These are phyloP conservation scores for Ceratosolen fusciceps DNA, from an alignment of 1,140 invertebrate species.

Conservation along the genomic window DNA sequence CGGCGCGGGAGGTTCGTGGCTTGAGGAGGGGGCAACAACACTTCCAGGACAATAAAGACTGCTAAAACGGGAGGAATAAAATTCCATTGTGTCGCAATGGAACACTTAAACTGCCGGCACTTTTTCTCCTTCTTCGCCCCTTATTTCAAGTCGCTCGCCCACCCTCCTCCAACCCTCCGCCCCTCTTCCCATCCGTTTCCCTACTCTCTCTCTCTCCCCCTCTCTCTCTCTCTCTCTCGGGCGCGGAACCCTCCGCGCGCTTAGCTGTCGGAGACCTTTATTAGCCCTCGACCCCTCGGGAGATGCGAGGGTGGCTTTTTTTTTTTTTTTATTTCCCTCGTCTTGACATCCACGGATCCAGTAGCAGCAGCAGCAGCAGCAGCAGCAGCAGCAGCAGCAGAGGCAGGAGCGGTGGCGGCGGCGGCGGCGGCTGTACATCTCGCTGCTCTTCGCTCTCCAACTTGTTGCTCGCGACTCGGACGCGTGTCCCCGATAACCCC, in stretches of 20 bases:
- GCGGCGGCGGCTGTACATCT: slow-evolving; percentile 36
- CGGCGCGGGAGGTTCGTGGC: too few relatives aligned
- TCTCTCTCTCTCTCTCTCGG: neutral
- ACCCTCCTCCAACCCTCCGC: slow-evolving; percentile 41
- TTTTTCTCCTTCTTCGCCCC: slow-evolving; percentile 31
- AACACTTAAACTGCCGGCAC: slow-evolving; percentile 52
- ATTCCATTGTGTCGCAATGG: slow-evolving; percentile 55
- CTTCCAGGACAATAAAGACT: slow-evolving; percentile 37
- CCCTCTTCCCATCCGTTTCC: neutral
- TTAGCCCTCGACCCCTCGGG: slow-evolving; percentile 56
- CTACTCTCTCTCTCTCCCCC: neutral
- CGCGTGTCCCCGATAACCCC: slow-evolving; percentile 11
- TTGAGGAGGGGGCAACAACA: slow-evolving; percentile 16
- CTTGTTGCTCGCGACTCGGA: slow-evolving; percentile 56
- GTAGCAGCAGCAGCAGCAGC: too few relatives aligned
- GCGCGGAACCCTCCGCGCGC: slow-evolving; percentile 48
- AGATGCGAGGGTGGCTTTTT: slow-evolving; percentile 61
- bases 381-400: too few relatives aligned
- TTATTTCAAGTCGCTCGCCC: slow-evolving; percentile 44
- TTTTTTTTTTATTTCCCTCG: slow-evolving; percentile 66
- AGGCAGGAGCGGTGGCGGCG: too few relatives aligned
- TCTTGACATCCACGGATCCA: slow-evolving; percentile 59
- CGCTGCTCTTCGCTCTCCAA: slow-evolving; percentile 48
- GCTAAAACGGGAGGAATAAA: slow-evolving; percentile 52
- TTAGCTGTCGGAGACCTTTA: slow-evolving; percentile 62